Conservation (phyloP, 2,888 invertebrate genomes). For the Ochropleura leucogaster region DNA sequence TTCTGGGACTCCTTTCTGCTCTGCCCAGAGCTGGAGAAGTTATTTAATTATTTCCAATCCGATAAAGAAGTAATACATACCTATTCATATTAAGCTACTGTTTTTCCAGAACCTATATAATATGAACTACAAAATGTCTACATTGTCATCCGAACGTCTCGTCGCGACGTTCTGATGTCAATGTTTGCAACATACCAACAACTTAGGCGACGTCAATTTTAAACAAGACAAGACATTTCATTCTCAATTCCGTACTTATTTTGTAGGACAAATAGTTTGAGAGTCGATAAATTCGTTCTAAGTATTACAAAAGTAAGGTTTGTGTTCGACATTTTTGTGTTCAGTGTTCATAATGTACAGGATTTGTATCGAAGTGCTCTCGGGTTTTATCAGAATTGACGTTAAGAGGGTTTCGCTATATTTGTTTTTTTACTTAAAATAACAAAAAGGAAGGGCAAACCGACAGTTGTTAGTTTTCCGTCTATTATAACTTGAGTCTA, state of each 20-base stretch:
- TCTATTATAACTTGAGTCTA: conserved; percentile 12
- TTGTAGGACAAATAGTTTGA: conserved; percentile 37
- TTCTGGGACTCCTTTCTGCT: too few relatives aligned
- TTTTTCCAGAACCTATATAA: neutral
- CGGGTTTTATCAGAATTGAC: conserved; percentile 48
- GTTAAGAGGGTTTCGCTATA: conserved; percentile 40
- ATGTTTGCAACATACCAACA: neutral
- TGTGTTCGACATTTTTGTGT: conserved; percentile 30
- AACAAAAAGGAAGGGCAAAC: conserved; percentile 12
- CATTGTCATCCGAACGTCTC: neutral
- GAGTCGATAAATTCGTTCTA: conserved; percentile 45
- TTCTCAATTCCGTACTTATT: conserved; percentile 15
- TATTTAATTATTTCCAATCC: too few relatives aligned
- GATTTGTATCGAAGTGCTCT: conserved; percentile 21
- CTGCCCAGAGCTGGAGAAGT: too few relatives aligned
- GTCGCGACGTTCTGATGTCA: neutral
- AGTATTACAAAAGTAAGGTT: conserved; percentile 39
- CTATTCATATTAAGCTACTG: neutral
- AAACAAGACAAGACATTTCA: conserved; percentile 13
- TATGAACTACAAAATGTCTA: neutral
- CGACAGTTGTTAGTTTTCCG: conserved; percentile 9
- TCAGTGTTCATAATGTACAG: conserved; percentile 26
- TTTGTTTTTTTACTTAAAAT: conserved; percentile 31
- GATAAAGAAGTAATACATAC: neutral
- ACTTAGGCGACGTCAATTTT: neutral